Evolutionary conservation across 2,113 vertebrate genomes (phyloP).

Genomic region (Heterotis niloticus): DNA sequence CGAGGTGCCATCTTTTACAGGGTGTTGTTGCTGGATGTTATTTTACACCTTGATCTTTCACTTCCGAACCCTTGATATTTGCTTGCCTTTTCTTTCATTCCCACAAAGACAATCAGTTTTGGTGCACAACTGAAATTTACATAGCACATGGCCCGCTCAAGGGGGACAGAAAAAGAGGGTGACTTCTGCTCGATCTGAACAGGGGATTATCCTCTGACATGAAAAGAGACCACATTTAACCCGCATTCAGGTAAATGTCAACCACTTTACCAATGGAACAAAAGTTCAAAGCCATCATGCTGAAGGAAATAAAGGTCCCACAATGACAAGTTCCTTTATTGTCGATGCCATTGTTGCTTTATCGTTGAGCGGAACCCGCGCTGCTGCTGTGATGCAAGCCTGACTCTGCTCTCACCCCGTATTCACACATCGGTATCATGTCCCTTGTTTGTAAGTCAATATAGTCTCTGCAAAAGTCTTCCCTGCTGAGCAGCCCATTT

Average conservation of each 20-base stretch:
- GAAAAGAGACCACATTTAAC: constrained; percentile 25
- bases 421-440: background rate
- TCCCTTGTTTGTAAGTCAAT: background rate
- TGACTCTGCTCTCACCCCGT: too few species aligned
- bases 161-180: background rate
- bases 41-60: constrained; percentile 2
- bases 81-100: background rate
- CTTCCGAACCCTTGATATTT: background rate
- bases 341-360: background rate
- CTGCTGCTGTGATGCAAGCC: background rate
- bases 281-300: constrained; percentile 31
- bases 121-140: constrained; percentile 5
- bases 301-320: background rate
- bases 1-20: background rate
- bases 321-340: background rate
- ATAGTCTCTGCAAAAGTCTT: background rate
- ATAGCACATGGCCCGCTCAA: constrained; percentile 6
- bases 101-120: constrained; percentile 1
- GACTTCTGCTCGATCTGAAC: background rate
- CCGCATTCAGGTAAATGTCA: constrained; percentile 40
- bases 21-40: background rate
- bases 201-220: constrained; percentile 24
- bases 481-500: background rate
- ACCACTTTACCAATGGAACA: constrained; percentile 34
- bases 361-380: background rate